Conservation (phyloP, 2,888 invertebrate genomes). For the Matsumyia berberina region DNA sequence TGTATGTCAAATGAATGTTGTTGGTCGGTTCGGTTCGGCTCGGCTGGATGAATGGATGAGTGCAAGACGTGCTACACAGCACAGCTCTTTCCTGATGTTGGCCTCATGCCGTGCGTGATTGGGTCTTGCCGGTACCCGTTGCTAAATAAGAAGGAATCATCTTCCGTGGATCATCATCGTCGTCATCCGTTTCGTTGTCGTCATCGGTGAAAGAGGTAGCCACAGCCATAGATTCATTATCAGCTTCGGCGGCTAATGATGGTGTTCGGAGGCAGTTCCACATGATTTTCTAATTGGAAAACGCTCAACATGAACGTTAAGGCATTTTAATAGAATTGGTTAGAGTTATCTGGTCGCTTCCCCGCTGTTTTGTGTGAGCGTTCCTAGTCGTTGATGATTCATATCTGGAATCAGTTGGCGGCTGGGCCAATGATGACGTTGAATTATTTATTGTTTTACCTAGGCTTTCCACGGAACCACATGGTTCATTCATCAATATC, state of each 20-base stretch:
- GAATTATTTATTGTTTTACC: conserved; percentile 72
- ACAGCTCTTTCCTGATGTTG: conserved; percentile 16
- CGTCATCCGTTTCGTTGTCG: conserved; percentile 1
- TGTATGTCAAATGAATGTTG: conserved; percentile 48
- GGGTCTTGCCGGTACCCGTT: conserved; percentile 21
- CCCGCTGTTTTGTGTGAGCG: conserved; percentile 54
- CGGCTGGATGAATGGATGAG: conserved; percentile 30
- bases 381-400: conserved; percentile 57
- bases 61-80: background rate
- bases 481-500: conserved; percentile 62
- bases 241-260: conserved; percentile 64
- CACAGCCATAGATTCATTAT: conserved; percentile 68
- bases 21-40: conserved; percentile 11
- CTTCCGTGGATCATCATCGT: conserved; percentile 36
- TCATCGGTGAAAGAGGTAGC: conserved; percentile 46
- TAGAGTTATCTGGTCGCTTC: conserved; percentile 12
- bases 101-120: conserved; percentile 64
- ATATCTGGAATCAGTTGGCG: conserved; percentile 33
- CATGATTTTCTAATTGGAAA: conserved; percentile 70
- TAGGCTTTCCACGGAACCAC: conserved; percentile 30
- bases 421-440: conserved; percentile 50
- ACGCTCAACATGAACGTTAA: conserved; percentile 40
- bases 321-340: conserved; percentile 47
- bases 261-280: conserved; percentile 59
- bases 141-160: conserved; percentile 57